phyloP scores from a whole-genome alignment of 2,113 vertebrate genomes.

The Tiliqua scincoides region DNA sequence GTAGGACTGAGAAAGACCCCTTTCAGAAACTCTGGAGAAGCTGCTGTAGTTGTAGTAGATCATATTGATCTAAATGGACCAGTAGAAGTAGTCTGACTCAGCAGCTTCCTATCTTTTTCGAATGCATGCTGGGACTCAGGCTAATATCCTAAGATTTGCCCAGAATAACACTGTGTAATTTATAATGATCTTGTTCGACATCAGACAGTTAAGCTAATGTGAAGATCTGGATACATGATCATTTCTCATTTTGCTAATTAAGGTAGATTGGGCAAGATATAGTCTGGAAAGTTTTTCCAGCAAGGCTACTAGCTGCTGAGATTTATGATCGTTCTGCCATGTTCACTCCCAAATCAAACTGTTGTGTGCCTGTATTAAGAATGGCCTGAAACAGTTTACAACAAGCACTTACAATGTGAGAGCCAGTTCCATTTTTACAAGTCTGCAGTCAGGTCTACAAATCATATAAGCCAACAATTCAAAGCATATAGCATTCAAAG shows the following conservation, averaged over 20 bases:
- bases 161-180: background rate
- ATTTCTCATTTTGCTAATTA: background rate
- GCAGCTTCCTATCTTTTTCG: background rate
- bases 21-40: no score
- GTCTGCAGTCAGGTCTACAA: background rate
- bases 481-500: background rate
- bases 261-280: background rate
- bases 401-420: background rate
- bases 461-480: background rate
- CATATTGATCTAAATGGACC: no score
- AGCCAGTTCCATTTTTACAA: background rate
- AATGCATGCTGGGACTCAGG: background rate
- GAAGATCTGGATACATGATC: background rate
- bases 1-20: no score
- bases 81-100: no score
- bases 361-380: background rate
- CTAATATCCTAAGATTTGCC: background rate
- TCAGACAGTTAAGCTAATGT: background rate
- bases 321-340: background rate
- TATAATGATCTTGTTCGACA: background rate
- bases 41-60: no score
- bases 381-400: background rate
- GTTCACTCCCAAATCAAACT: background rate
- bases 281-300: background rate
- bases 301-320: background rate